Base-by-base conservation (phyloP, 2,113 vertebrate genomes). In the Andinoacara biseriatus region DNA sequence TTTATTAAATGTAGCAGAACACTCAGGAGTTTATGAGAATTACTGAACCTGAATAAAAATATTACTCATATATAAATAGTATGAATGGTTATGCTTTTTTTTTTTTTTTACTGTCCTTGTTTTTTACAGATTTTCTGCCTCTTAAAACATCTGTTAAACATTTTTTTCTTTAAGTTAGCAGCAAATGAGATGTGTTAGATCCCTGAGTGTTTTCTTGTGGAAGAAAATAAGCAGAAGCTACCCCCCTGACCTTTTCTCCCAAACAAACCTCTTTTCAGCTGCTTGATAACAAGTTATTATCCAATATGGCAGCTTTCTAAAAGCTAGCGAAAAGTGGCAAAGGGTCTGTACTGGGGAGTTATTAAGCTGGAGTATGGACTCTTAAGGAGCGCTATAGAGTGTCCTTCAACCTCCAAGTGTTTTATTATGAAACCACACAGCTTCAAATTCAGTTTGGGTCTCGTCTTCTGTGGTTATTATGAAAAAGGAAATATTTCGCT, bases 281-380 rank as follows among this genome's bases (percentile, higher is more conserved):
- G 90, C 91, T 90, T 91, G 92, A 94, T 95, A 93, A 94, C 93
- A 92, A 94, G 87, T 95, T 94, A 94, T 94, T 94, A 92, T 93
- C 86, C 88, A 95, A 89, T 89, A 84, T 84, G 85, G 87, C 84
- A 86, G 88, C 74, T 69, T 88, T 87, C 87, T 88, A 38, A 90
- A 84, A 85, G 90, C 86, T 80, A 62, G 76, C 83, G 84, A 86
- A 85, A 90, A 86, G 89, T 89, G 86, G 84, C 76, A 33, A 62
- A 76, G 65, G 78, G 69, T 85, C 80, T 87, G 62, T 78, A 75
- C 49, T 38, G 31, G 58, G 49, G 61, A 87, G 84, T 93, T 92
- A 92, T 94, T 92, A 93, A 91, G 80, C 83, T 81, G 76, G 84
- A 83, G 76, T 79, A 79, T 82, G 82, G 86, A 84, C 77, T 86